Base-by-base conservation (phyloP, 1,140 invertebrate genomes). In the Drosophila ogumai region DNA sequence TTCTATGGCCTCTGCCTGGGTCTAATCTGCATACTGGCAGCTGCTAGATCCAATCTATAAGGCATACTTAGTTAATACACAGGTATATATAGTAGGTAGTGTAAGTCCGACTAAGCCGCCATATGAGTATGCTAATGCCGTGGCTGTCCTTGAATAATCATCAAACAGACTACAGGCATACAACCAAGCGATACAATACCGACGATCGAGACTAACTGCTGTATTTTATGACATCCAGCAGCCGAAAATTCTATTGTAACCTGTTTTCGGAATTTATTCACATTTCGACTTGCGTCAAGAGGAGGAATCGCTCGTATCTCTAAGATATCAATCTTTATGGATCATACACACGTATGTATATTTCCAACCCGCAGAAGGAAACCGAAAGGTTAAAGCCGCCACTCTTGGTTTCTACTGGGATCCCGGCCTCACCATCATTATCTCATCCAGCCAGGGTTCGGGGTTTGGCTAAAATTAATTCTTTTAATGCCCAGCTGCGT, bases 311-410 rank as follows among this genome's bases (percentile, higher is more conserved):
- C 32, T 34, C 13, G 36, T 50, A 67, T 28, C 25, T 28, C 25
- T 32, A 68, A 55, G 85, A 88, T 88, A 88, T 88, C 85, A 86
- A 88, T 88, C 84, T 88, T 87, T 84, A 82, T 88, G 71, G 80
- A 77, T 82, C 82, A 84, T 40, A 75, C 40, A 55, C 38, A 67
- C 13, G 41, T 36, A 38, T 10, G 36, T 13, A 47, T 38, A 52
- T 44, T 52, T 52, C 32, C n/a, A 17, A 28, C 54, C 49, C 63
- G 75, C 50, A 43, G 50, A 69, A 43, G 58, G 82, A 87, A 87
- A 82, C 82, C 79, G 82, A 88, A 80, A 88, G 79, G 75, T 46
- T 75, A 1, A 40, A 34, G 43, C 12, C 3, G 54, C 44, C 67
- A 82, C 82, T 87, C 56, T 82, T 79, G 64, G 61, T 82, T 87